These are phyloP conservation scores for Plotosus lineatus DNA, from an alignment of 2,113 vertebrate species.

Conservation along the genomic window DNA sequence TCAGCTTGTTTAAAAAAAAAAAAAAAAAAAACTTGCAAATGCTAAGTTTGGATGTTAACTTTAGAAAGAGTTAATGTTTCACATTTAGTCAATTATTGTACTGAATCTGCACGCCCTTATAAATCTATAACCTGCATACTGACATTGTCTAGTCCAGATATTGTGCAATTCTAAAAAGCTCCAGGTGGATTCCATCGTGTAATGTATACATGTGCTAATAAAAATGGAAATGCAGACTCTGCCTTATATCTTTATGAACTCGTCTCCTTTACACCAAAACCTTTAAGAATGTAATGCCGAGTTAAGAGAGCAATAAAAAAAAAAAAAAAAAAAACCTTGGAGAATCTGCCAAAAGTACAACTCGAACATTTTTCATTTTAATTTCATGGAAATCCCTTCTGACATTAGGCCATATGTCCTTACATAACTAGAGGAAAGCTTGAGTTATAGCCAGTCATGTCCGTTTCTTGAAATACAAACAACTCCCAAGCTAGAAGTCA, in stretches of 20 bases:
- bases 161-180: not conserved
- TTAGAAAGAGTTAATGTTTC: not conserved
- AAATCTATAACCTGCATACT: not conserved
- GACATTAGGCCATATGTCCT: not conserved
- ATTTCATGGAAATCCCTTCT: not conserved
- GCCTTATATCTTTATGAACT: not conserved
- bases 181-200: not conserved
- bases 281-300: not conserved
- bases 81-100: not conserved
- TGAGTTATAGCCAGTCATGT: not conserved
- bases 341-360: not conserved
- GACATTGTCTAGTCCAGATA: not conserved
- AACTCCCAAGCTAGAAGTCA: not conserved
- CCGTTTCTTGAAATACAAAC: not conserved
- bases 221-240: slow-evolving; percentile 2
- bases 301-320: not conserved
- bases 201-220: not conserved
- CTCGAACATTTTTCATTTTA: not conserved
- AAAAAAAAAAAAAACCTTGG: not conserved
- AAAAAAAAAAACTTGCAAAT: not conserved
- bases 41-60: not conserved
- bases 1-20: too few relatives aligned
- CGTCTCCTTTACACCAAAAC: not conserved
- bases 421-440: not conserved
- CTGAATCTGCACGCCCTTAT: not conserved